Conservation (phyloP, 2,888 invertebrate species). For the Beris chalybata region DNA sequence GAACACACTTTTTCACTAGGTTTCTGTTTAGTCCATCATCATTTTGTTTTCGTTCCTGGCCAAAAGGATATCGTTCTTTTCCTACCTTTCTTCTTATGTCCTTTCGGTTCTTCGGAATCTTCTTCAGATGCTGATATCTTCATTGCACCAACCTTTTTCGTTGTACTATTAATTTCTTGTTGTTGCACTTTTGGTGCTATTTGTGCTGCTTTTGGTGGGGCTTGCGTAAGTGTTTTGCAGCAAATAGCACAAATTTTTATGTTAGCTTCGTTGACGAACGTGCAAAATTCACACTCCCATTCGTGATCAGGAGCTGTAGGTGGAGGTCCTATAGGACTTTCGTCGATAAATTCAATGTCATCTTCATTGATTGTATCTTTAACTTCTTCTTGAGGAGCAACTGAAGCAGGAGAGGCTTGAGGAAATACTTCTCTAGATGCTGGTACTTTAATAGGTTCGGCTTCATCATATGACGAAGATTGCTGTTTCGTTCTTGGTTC, state of each 20-base stretch:
- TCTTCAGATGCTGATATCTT: slow-evolving; percentile 45
- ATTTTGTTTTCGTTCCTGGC: slow-evolving; percentile 66
- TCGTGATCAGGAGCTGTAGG: slow-evolving; percentile 61
- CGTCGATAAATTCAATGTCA: slow-evolving; percentile 39
- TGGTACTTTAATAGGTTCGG: slow-evolving; percentile 4
- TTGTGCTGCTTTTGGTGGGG: slow-evolving; percentile 41
- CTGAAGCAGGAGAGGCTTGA: slow-evolving; percentile 3
- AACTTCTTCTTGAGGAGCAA: slow-evolving; percentile 2
- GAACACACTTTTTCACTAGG: too few relatives aligned
- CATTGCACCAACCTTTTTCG: slow-evolving; percentile 32
- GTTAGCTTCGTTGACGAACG: slow-evolving; percentile 80
- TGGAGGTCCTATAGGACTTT: slow-evolving; percentile 47
- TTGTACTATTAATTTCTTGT: slow-evolving; percentile 30
- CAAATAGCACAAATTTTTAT: slow-evolving; percentile 81
- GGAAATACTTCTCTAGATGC: slow-evolving; percentile 2
- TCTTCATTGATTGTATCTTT: slow-evolving; percentile 40
- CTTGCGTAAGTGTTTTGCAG: slow-evolving; percentile 73
- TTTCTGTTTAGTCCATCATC: slow-evolving; percentile 20
- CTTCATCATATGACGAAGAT: slow-evolving; percentile 33
- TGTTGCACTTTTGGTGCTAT: neutral
- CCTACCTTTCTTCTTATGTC: slow-evolving; percentile 68
- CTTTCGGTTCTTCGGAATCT: slow-evolving; percentile 46
- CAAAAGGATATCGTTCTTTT: slow-evolving; percentile 74
- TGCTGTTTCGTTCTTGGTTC: slow-evolving; percentile 38
- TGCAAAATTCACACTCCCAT: slow-evolving; percentile 91